Evolutionary conservation across 2,113 vertebrate genomes (phyloP).

Genomic region (Tachuris rubrigastra): DNA sequence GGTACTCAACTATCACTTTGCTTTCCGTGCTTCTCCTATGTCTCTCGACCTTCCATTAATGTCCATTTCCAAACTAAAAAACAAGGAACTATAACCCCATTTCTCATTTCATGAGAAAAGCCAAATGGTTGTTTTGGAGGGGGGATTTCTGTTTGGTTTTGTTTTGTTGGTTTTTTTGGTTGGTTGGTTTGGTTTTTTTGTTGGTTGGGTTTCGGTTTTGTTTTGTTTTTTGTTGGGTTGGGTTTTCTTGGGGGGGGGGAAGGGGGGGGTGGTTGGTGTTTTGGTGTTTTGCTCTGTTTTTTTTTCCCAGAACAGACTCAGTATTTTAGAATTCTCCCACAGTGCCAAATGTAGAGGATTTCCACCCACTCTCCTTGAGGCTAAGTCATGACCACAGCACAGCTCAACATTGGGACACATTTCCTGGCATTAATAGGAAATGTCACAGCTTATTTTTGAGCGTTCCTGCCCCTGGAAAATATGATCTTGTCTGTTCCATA

Average conservation of each 20-base stretch:
- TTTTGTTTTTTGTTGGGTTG: too few species aligned
- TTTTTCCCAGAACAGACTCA: background rate
- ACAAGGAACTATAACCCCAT: background rate
- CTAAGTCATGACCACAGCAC: background rate
- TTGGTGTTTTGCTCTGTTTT: background rate
- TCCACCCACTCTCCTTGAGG: background rate
- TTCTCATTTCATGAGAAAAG: background rate
- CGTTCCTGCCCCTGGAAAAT: slow-evolving; percentile 1
- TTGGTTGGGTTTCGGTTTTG: too few species aligned
- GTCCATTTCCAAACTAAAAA: background rate
- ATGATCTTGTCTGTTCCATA: background rate
- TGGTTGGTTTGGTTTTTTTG: too few species aligned
- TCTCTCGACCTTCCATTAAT: background rate
- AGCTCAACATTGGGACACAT: background rate
- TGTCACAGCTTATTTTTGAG: slow-evolving; percentile 24
- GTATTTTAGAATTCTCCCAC: background rate
- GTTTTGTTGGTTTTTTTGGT: too few species aligned
- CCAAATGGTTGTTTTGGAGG: background rate
- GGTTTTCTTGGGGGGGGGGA: too few species aligned
- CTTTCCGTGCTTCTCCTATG: background rate
- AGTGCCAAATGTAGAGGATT: background rate
- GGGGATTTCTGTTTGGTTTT: too few species aligned
- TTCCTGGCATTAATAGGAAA: slow-evolving; percentile 19
- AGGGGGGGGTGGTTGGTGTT: too few species aligned
- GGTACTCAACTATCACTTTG: background rate